Percentiles rank a stretch among this genome's conserved stretches.
Evolutionary conservation across 2,888 invertebrate genomes (phyloP).

Genomic region (Ennomos fuscantarius): DNA sequence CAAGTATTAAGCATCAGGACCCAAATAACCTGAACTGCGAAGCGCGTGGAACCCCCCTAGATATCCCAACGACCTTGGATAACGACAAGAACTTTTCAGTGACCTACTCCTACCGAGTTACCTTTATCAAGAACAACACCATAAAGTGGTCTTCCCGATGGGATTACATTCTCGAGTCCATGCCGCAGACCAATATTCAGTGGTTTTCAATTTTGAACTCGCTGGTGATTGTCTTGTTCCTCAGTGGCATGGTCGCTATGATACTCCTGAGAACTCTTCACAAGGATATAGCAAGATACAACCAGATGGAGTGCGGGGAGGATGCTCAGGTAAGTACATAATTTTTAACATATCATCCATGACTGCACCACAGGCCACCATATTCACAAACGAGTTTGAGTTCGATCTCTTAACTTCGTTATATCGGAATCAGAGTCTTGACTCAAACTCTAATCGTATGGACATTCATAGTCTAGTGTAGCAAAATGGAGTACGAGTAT

Average conservation of each 20-base stretch:
- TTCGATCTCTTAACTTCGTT: too few relatives aligned
- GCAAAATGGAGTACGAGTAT: too few relatives aligned
- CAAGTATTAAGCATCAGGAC: slow-evolving; percentile 83
- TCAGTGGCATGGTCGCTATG: slow-evolving; percentile 99
- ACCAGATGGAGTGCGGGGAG: slow-evolving; percentile 96
- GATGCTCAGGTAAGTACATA: slow-evolving; percentile 94
- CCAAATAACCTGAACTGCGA: slow-evolving; percentile 77
- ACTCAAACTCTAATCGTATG: too few relatives aligned
- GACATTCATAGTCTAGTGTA: too few relatives aligned
- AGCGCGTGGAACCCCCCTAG: slow-evolving; percentile 86
- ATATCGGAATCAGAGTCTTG: too few relatives aligned
- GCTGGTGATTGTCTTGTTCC: slow-evolving; percentile 97
- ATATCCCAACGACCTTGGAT: slow-evolving; percentile 87
- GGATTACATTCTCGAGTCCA: slow-evolving; percentile 99
- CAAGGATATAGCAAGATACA: slow-evolving; percentile 99
- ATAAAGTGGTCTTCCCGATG: slow-evolving; percentile 99
- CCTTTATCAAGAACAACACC: slow-evolving; percentile 91
- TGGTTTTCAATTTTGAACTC: slow-evolving; percentile 99
- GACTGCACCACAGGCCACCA: too few relatives aligned
- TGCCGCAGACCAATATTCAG: slow-evolving; percentile 99
- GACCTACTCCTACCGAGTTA: slow-evolving; percentile 94
- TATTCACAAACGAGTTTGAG: too few relatives aligned
- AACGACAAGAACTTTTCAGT: slow-evolving; percentile 85
- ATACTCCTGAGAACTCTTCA: slow-evolving; percentile 98
- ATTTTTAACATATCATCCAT: too few relatives aligned